Evolutionary conservation across 2,113 vertebrate genomes (phyloP).

Genomic region (Mesembrinibis cayennensis): DNA sequence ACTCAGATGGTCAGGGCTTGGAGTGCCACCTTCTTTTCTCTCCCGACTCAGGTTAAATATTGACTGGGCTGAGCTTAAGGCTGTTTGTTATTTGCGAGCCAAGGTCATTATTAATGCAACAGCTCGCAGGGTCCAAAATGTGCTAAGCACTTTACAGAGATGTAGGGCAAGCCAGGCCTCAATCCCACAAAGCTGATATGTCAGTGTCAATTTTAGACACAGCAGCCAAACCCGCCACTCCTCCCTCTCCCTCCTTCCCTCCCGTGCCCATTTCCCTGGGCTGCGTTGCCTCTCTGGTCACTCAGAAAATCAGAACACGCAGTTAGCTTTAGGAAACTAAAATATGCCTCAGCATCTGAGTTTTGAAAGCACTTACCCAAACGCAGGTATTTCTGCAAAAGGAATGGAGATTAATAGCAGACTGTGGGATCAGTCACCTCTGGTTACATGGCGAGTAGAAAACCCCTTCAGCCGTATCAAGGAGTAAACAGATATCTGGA

Average conservation of each 20-base stretch:
- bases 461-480: background rate
- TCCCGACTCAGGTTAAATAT: background rate
- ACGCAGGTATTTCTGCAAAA: background rate
- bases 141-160: background rate
- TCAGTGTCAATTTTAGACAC: background rate
- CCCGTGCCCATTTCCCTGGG: rapidly evolving
- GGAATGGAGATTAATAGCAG: background rate
- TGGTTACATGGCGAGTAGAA: background rate
- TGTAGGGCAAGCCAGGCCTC: background rate
- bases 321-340: background rate
- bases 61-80: background rate
- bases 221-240: background rate
- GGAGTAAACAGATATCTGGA: background rate
- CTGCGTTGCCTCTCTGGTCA: background rate
- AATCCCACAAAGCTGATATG: background rate
- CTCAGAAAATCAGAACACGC: background rate
- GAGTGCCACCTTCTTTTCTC: background rate
- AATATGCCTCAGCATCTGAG: background rate
- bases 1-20: background rate
- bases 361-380: background rate
- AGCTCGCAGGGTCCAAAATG: background rate
- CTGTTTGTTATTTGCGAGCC: background rate
- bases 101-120: background rate
- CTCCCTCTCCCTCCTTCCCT: background rate
- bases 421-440: background rate